Conservation (phyloP, 2,113 vertebrate genomes). For the Sinocyclocheilus grahami region DNA sequence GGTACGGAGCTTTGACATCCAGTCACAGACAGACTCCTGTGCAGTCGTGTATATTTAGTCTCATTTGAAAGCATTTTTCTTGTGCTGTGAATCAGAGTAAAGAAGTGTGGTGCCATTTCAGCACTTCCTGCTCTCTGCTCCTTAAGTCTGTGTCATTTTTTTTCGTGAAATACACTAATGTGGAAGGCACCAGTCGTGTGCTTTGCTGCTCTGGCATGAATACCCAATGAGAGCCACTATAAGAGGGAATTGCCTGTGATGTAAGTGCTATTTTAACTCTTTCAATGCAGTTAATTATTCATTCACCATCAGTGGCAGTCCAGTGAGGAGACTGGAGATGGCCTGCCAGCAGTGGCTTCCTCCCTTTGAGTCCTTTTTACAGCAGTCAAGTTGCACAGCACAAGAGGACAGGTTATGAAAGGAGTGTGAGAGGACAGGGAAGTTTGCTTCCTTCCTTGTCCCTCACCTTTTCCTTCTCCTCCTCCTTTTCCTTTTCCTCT, state of each 20-base stretch:
- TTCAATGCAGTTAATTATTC: conserved; percentile 49
- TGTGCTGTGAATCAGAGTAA: conserved; percentile 60
- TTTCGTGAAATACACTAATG: conserved; percentile 67
- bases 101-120: conserved; percentile 63
- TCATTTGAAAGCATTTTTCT: conserved; percentile 62
- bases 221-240: conserved; percentile 59
- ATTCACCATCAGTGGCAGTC: conserved; percentile 36
- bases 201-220: conserved; percentile 59
- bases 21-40: conserved; percentile 26
- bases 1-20: conserved; percentile 12
- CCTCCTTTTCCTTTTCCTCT: too few relatives aligned
- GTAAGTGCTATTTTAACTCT: conserved; percentile 51
- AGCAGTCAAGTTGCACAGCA: background rate
- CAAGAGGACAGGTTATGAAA: conserved; percentile 42
- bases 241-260: conserved; percentile 49
- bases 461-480: too few relatives aligned
- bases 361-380: background rate
- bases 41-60: conserved; percentile 56
- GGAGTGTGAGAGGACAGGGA: conserved; percentile 52
- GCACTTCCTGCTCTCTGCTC: conserved; percentile 62
- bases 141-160: conserved; percentile 64
- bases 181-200: conserved; percentile 60
- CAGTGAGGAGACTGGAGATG: conserved; percentile 8
- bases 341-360: background rate
- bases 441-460: conserved; percentile 44